A percentile compares a stretch with the other conserved stretches of the same genome.
phyloP scores from a whole-genome alignment of 2,797 vertebrate genomes.

The Petrocephalus schoutedeni region DNA sequence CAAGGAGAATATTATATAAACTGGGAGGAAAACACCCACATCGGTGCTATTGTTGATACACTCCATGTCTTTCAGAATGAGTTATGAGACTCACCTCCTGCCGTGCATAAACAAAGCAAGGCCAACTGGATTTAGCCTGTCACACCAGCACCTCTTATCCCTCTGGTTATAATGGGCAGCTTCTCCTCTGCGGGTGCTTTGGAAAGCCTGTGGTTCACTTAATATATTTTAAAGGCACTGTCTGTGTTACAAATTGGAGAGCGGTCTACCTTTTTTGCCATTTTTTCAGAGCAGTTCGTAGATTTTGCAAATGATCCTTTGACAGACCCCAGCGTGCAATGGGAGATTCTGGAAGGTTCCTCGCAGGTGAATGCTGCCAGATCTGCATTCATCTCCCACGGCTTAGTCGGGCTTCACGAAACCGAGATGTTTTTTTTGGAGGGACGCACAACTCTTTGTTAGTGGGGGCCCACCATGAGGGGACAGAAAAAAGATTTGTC shows the following conservation, averaged over 20 bases:
- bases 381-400: constrained; percentile 39
- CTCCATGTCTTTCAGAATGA: not conserved
- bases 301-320: constrained; percentile 10
- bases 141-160: not conserved
- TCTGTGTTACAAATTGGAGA: constrained; percentile 26
- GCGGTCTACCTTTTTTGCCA: constrained; percentile 25
- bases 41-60: not conserved
- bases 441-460: constrained; percentile 29
- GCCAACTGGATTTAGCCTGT: not conserved
- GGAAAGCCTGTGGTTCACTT: not conserved
- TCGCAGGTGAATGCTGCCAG: constrained; percentile 46
- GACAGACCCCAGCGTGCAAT: constrained; percentile 29
- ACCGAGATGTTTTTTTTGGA: constrained; percentile 35
- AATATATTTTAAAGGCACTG: constrained; percentile 14
- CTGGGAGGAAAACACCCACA: not conserved
- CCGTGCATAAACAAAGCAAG: not conserved
- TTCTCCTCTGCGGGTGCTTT: not conserved
- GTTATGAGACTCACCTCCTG: not conserved
- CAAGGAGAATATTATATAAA: constrained; percentile 3
- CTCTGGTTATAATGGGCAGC: not conserved
- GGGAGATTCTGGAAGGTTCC: constrained; percentile 57
- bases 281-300: not conserved
- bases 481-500: constrained; percentile 36
- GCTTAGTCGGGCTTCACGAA: constrained; percentile 40
- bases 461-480: constrained; percentile 4